A percentile compares a stretch with the other conserved stretches of the same genome.
Evolutionary conservation across 2,888 invertebrate genomes (phyloP).

Genomic region (Acheta domesticus): DNA sequence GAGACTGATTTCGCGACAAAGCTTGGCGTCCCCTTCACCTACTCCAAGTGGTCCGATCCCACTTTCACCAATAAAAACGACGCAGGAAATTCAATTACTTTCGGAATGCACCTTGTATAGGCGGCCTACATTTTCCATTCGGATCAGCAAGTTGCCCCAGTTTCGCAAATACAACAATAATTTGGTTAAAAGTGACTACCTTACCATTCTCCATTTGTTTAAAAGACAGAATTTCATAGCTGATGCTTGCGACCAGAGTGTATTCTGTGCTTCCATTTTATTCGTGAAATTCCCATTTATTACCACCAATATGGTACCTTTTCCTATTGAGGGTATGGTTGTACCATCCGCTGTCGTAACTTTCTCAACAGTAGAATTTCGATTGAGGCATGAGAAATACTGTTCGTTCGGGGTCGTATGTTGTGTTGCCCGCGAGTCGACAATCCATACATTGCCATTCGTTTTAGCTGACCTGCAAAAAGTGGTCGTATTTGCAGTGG

Average conservation of each 20-base stretch:
- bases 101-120: too few species aligned
- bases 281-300: background rate
- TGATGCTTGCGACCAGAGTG: background rate
- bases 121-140: background rate
- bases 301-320: background rate
- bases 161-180: background rate
- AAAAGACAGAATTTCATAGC: background rate
- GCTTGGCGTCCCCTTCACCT: too few species aligned
- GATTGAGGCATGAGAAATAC: too few species aligned
- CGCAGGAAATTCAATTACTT: too few species aligned
- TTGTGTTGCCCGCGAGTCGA: background rate
- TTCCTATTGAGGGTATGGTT: background rate
- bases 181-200: background rate
- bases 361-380: too few species aligned
- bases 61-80: too few species aligned
- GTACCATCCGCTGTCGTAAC: background rate
- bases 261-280: background rate
- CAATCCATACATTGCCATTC: background rate
- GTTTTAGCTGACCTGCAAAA: background rate
- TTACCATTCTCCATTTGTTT: background rate
- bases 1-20: too few species aligned
- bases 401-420: background rate
- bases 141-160: background rate
- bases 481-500: too few species aligned
- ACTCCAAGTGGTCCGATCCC: too few species aligned